phyloP scores from a whole-genome alignment of 92 coral and sea anemone genomes.

The Parazoanthus darwini region DNA sequence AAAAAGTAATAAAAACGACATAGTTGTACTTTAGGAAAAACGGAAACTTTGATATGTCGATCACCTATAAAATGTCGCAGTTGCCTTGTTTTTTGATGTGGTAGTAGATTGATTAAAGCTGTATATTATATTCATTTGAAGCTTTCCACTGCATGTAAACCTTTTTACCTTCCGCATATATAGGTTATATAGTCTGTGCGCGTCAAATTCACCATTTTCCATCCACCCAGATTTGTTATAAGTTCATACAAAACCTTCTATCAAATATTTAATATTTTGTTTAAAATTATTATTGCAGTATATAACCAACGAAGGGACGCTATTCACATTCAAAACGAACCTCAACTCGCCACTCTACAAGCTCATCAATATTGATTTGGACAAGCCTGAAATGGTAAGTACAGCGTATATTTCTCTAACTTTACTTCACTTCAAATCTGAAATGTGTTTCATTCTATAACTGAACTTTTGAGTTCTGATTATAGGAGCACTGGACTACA shows the following conservation, averaged over 20 bases:
- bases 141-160: too few relatives aligned
- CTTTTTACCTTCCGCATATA: too few relatives aligned
- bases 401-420: background rate
- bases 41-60: too few relatives aligned
- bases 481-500: constrained; percentile 35
- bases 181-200: too few relatives aligned
- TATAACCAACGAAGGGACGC: constrained; percentile 85
- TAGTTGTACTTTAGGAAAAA: too few relatives aligned
- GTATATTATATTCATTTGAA: too few relatives aligned
- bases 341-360: constrained; percentile 83
- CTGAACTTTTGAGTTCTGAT: background rate
- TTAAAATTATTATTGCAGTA: constrained; percentile 55
- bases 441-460: background rate
- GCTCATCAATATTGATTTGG: constrained; percentile 82
- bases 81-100: too few relatives aligned
- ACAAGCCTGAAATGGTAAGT: constrained; percentile 80
- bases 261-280: background rate
- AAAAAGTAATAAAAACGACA: too few relatives aligned
- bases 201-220: too few relatives aligned
- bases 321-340: constrained; percentile 95
- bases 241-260: background rate
- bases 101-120: too few relatives aligned
- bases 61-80: too few relatives aligned
- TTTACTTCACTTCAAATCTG: background rate
- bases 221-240: background rate